Conservation (phyloP, 2,797 vertebrate genomes). For the Eleutherodactylus coqui region DNA sequence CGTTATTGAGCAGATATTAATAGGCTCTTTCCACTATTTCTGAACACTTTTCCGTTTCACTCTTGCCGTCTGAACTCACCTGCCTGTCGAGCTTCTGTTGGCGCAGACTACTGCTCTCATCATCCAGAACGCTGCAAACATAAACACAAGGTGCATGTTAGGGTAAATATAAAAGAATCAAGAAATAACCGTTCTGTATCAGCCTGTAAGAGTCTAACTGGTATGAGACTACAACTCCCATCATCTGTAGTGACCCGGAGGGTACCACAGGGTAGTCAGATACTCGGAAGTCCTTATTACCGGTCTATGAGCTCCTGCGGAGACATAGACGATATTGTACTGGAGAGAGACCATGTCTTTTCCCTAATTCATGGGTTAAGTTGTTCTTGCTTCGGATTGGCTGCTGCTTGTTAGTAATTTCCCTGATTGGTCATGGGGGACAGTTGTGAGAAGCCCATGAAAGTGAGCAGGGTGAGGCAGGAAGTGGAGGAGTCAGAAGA, state of each 20-base stretch:
- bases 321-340: no score
- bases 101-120: conserved; percentile 93
- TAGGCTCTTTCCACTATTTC: not conserved
- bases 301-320: no score
- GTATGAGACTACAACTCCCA: not conserved
- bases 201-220: not conserved
- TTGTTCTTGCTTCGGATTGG: no score
- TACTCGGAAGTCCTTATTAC: no score
- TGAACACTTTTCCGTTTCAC: not conserved
- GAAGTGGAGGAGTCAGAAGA: no score
- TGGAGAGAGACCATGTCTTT: no score
- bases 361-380: no score
- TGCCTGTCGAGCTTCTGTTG: conserved; percentile 99
- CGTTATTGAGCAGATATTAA: not conserved
- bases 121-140: conserved; percentile 91
- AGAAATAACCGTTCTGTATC: not conserved
- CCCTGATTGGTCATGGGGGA: no score
- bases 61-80: conserved; percentile 75
- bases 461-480: no score
- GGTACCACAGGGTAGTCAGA: no score
- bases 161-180: not conserved
- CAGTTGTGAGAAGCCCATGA: no score
- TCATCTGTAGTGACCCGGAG: not conserved
- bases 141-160: conserved; percentile 44
- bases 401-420: no score